Evolutionary conservation across 2,113 vertebrate species (phyloP).

Genomic region (Anarrhichthys ocellatus): DNA sequence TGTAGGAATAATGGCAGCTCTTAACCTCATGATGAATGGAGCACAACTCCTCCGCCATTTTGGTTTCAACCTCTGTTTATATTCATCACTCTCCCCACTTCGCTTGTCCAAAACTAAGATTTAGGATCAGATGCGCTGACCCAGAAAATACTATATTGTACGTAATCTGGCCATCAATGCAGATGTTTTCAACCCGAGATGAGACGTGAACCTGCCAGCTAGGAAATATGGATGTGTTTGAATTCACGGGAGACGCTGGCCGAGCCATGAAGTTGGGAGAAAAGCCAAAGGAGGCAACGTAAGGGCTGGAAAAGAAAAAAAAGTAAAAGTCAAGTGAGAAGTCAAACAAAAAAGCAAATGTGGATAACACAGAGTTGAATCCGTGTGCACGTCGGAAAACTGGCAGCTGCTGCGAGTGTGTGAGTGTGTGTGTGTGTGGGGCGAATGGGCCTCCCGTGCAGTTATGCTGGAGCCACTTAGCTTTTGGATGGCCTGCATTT

Average conservation of each 20-base stretch:
- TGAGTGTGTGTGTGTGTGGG: constrained; percentile 13
- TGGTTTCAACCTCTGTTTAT: constrained; percentile 10
- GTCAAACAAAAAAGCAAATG: constrained; percentile 44
- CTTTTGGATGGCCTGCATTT: constrained; percentile 60
- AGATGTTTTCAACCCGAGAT: constrained; percentile 32
- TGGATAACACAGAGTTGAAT: constrained; percentile 42
- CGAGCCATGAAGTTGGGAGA: neutral
- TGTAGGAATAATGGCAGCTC: constrained; percentile 17
- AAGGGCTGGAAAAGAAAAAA: constrained; percentile 23
- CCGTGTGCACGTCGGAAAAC: constrained; percentile 46
- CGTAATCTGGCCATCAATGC: constrained; percentile 14
- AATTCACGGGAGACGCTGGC: constrained; percentile 12
- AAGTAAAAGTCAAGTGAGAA: constrained; percentile 50
- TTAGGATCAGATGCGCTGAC: constrained; percentile 41
- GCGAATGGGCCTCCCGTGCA: constrained; percentile 39
- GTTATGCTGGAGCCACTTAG: constrained; percentile 63
- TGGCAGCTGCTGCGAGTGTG: constrained; percentile 26
- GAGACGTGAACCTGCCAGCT: neutral
- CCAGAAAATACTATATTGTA: constrained; percentile 20
- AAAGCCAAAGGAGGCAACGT: constrained; percentile 7
- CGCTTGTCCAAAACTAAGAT: constrained; percentile 30
- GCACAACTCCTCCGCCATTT: constrained; percentile 12
- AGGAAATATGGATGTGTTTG: constrained; percentile 32
- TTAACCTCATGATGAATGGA: constrained; percentile 30
- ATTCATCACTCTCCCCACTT: neutral